Conservation (phyloP, 2,888 invertebrate species). For the Biston stratarius region DNA sequence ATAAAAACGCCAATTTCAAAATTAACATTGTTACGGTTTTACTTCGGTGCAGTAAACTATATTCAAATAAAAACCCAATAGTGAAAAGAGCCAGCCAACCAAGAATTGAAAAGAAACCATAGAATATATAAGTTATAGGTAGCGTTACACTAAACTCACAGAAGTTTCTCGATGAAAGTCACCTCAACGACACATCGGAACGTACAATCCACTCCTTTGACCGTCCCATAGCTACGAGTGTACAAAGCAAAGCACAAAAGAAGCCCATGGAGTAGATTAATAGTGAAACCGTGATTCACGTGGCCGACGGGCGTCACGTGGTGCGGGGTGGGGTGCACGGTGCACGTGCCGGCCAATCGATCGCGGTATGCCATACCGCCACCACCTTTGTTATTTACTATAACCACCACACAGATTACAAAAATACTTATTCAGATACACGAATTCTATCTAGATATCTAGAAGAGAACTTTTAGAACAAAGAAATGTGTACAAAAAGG, state of each 20-base stretch:
- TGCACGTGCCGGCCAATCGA: conserved; percentile 63
- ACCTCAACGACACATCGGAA: conserved; percentile 10
- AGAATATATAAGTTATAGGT: neutral
- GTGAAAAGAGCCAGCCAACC: neutral
- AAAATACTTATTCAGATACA: too few species aligned
- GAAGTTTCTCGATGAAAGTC: conserved; percentile 21
- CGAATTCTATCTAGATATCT: too few species aligned
- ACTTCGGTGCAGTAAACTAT: too few species aligned
- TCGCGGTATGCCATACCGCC: conserved; percentile 35
- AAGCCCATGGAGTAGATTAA: conserved; percentile 50
- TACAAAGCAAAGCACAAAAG: conserved; percentile 32
- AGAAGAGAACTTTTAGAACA: too few species aligned
- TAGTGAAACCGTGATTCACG: conserved; percentile 55
- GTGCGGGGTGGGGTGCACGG: conserved; percentile 46
- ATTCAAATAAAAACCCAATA: neutral
- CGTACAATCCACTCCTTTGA: conserved; percentile 22
- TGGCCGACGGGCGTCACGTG: conserved; percentile 54
- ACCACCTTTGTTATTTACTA: conserved; percentile 34
- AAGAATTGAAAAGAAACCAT: neutral
- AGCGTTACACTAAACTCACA: neutral
- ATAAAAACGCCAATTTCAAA: too few species aligned
- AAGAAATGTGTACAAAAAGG: too few species aligned
- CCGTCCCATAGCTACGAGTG: conserved; percentile 16
- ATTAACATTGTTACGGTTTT: too few species aligned
- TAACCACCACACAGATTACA: neutral